Percentiles rank a stretch among this genome's conserved stretches.
These are phyloP conservation scores for Drosophila fuyamai DNA, from an alignment of 1,140 invertebrate species.

Conservation along the genomic window DNA sequence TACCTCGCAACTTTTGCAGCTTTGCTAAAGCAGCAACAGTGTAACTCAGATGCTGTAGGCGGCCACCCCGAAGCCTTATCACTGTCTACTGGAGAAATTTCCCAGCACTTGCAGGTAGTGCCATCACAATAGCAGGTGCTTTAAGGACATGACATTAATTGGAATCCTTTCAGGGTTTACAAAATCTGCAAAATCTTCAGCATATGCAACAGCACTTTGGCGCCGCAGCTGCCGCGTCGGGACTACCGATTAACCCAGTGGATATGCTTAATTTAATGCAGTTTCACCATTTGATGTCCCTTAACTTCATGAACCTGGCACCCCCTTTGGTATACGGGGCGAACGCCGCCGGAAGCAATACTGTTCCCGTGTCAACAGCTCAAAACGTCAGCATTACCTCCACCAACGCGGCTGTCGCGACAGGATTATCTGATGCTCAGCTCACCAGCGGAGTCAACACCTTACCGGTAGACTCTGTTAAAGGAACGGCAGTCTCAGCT, in stretches of 20 bases:
- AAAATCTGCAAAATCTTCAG: slow-evolving; percentile 70
- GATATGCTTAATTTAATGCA: slow-evolving; percentile 93
- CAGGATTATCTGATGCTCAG: slow-evolving; percentile 6
- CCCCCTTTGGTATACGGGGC: slow-evolving; percentile 81
- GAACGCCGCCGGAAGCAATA: slow-evolving; percentile 4
- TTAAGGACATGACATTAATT: slow-evolving; percentile 12
- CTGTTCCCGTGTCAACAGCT: neutral
- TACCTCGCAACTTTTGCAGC: slow-evolving; percentile 55
- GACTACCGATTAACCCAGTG: slow-evolving; percentile 74
- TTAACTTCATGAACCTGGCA: slow-evolving; percentile 84
- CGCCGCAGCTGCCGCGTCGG: slow-evolving; percentile 45
- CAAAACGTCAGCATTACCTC: slow-evolving; percentile 43
- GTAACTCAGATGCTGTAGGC: slow-evolving; percentile 25
- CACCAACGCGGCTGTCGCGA: neutral
- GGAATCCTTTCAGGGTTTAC: slow-evolving; percentile 47
- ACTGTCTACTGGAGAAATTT: slow-evolving; percentile 18
- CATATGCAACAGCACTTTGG: slow-evolving; percentile 76
- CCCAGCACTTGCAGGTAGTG: slow-evolving; percentile 42
- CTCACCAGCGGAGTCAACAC: neutral
- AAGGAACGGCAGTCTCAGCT: slow-evolving; percentile 4
- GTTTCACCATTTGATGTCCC: slow-evolving; percentile 88
- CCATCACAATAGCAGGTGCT: slow-evolving; percentile 8
- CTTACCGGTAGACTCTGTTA: slow-evolving; percentile 18
- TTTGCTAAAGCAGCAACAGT: slow-evolving; percentile 62
- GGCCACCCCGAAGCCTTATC: slow-evolving; percentile 23